Base-by-base conservation (phyloP, 1,140 invertebrate genomes). In the Eufriesea mexicana region DNA sequence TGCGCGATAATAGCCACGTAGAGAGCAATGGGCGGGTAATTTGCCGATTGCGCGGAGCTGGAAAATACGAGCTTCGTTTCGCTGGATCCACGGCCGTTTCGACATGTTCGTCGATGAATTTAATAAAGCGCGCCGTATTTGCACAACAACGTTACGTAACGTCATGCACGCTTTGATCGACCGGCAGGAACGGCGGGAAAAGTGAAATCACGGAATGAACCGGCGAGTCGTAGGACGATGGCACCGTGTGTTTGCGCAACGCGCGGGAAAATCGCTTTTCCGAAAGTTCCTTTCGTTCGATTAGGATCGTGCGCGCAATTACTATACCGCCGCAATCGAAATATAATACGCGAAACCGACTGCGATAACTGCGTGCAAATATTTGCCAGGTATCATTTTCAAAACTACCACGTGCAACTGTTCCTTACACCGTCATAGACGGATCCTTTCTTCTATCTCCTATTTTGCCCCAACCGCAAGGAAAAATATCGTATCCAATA, bases 41-140 rank as follows among this genome's bases (percentile, higher is more conserved):
- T 80, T 80, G 55, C 64, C 51, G 78, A 64, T 62, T 51, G 68
- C 47, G 49, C 18, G 23, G 28, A 68, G 66, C 20, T 49, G 66
- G 51, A 54, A 73, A 59, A 45, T 16, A 59, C 51, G 49, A 71
- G 25, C 51, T 57, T 45, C 54, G 45, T 79, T 47, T 49, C 62
- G 47, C 28, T 28, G 23, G 49, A 71, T 45, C 47, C 62, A 73
- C 42, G 62, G 20, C 28, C 47, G 18, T 75, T 75, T 57, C 73
- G 20, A 49, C 72, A 49, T 59, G 35, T 45, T 66, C 18, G 28
- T n/a, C 51, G 62, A 75, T 62, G 68, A 74, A 74, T 74, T 73
- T 80, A 64, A 80, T 80, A 80, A 80, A 73, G 47, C 70, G 54
- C 28, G 18, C 54, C 51, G 28, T 80, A 62, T 80, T 80, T 80